These are phyloP conservation scores for Agonopterix alstromeriana DNA, from an alignment of 2,888 invertebrate species.

Conservation along the genomic window DNA sequence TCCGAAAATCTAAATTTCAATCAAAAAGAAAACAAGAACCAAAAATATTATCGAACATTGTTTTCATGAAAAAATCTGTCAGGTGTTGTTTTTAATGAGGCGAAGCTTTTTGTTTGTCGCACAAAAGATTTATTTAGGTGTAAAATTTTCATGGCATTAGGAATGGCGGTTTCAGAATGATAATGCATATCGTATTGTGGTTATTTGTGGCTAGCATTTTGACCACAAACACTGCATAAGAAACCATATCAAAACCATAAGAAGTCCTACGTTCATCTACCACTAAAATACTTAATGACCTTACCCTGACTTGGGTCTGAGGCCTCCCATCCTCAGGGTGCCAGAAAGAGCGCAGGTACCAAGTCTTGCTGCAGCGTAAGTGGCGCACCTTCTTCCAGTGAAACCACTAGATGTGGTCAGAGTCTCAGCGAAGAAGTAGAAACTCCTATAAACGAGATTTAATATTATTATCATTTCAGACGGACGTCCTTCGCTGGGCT, in stretches of 20 bases:
- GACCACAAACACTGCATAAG: too few relatives aligned
- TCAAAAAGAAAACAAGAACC: too few relatives aligned
- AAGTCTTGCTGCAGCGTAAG: constrained; percentile 17
- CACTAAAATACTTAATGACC: background rate
- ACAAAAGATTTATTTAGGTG: too few relatives aligned
- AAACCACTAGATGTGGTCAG: constrained; percentile 18
- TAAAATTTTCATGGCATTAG: too few relatives aligned
- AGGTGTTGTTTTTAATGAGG: too few relatives aligned
- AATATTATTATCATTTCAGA: background rate
- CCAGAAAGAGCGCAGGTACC: constrained; percentile 18
- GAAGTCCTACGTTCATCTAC: background rate
- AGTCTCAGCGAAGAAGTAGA: constrained; percentile 27
- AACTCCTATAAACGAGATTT: constrained; percentile 13
- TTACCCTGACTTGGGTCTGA: constrained; percentile 22
- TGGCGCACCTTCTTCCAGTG: constrained; percentile 19
- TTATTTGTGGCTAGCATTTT: background rate
- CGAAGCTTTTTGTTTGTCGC: too few relatives aligned
- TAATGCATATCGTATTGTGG: background rate
- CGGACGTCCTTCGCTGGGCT: background rate
- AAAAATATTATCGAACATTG: too few relatives aligned
- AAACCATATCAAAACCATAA: too few relatives aligned
- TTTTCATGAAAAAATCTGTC: too few relatives aligned
- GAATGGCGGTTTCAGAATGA: background rate
- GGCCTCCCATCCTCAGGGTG: constrained; percentile 23
- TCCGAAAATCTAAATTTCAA: too few relatives aligned